Evolutionary conservation across 1,140 invertebrate species (phyloP), one percentile per base, ranked within the genome.

Genomic region (Tetragonula clypearis): DNA sequence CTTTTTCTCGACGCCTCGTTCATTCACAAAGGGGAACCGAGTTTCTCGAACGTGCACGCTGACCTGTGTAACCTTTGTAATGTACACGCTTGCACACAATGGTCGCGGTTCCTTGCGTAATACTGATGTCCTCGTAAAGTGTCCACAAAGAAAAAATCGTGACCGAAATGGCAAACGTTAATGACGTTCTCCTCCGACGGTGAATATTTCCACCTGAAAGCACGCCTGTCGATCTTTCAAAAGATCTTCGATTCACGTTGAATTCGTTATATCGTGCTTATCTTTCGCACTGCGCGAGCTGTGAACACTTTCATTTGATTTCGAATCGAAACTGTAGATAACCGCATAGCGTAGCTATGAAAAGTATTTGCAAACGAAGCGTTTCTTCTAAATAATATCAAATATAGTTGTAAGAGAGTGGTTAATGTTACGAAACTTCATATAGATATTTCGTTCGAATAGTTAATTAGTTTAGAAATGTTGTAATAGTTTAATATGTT

Each of bases 61-160:
- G 82, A 83, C 75, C 74, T 78, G 77, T 78, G 82, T 71, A 69
- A 83, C 41, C 74, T 78, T 83, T 83, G 15, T 83, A 83, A 56
- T 65, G 65, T 60, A 83, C 65, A 83, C 55, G 55, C 26, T 78
- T 23, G n/a, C 65, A 8, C 41, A 78, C 82, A 78, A 83, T 60
- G 82, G 49, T 78, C 30, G 76, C 65, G 82, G 65, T 77, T 83
- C 14, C 55, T 77, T 23, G 53, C n/a, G 4, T 49, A 56, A 26
- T 26, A 4, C 41, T 19, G 9, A 55, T 30, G 55, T 78, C 55
- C 55, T 56, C 65, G 65, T 35, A 71, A 75, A 68, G 30, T 77
- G 14, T 6, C 5, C 14, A 77, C 53, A 58, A 83, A 78, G 55
- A 77, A 69, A 60, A 77, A 68, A 56, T 82, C 35, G 60, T 58